Percentiles rank a stretch among this genome's conserved stretches.
Conservation (phyloP, 2,888 invertebrate species). For the Lasioglossum lativentre region DNA sequence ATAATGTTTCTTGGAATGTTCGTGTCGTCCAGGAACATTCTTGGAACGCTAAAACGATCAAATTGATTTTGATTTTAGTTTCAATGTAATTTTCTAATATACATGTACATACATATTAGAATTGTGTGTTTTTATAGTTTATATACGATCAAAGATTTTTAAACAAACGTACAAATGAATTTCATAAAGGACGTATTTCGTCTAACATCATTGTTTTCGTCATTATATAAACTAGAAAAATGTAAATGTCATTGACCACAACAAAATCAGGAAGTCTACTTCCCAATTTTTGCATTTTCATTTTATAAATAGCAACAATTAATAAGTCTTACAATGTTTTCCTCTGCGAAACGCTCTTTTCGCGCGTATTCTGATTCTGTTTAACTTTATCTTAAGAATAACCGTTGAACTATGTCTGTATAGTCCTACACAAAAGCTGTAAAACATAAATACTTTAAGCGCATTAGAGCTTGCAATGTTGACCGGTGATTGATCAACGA, state of each 20-base stretch:
- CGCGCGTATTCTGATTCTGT: conserved; percentile 12
- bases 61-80: conserved; percentile 45
- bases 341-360: conserved; percentile 36
- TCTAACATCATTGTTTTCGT: conserved; percentile 10
- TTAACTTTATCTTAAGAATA: conserved; percentile 33
- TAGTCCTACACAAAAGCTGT: conserved; percentile 31
- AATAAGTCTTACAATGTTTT: conserved; percentile 33
- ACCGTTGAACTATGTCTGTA: conserved; percentile 1
- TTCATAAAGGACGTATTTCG: conserved; percentile 14
- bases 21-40: conserved; percentile 6
- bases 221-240: conserved; percentile 56
- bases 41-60: conserved; percentile 4
- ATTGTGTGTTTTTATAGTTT: conserved; percentile 17
- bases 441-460: conserved; percentile 41
- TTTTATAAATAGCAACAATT: conserved; percentile 40
- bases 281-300: conserved; percentile 22
- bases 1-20: conserved; percentile 2
- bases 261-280: conserved; percentile 24
- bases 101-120: conserved; percentile 4
- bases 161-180: conserved; percentile 30
- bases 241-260: conserved; percentile 36
- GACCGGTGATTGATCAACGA: conserved; percentile 26
- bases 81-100: conserved; percentile 26
- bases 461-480: conserved; percentile 19
- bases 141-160: not conserved